Evolutionary conservation across 2,888 invertebrate genomes (phyloP).

Genomic region (Leucophenga maculata): DNA sequence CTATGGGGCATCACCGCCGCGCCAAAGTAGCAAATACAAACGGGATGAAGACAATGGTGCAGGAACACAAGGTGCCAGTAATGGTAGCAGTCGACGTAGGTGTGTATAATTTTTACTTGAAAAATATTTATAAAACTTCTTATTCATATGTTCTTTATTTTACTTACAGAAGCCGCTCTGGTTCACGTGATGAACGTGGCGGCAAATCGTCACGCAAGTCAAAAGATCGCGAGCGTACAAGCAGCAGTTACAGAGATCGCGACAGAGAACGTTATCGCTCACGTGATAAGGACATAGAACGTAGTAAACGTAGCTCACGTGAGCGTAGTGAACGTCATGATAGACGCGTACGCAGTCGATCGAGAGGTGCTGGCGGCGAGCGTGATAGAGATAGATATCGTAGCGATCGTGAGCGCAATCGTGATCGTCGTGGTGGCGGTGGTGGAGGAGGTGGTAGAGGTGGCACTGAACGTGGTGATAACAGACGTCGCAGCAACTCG

Average conservation of each 20-base stretch:
- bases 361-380: constrained; percentile 57
- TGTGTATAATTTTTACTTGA: constrained; percentile 40
- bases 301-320: constrained; percentile 29
- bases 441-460: constrained; percentile 42
- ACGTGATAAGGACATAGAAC: constrained; percentile 44
- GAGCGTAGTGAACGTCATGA: constrained; percentile 52
- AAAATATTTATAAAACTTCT: no score
- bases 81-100: constrained; percentile 46
- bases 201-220: constrained; percentile 44
- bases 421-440: constrained; percentile 41
- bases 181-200: constrained; percentile 60
- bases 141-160: no score
- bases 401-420: constrained; percentile 44
- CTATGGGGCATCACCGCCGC: constrained; percentile 11
- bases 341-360: constrained; percentile 54
- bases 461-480: constrained; percentile 58
- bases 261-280: constrained; percentile 67
- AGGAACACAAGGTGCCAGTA: constrained; percentile 19
- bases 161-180: constrained; percentile 64
- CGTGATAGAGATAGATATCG: constrained; percentile 29
- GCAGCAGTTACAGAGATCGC: constrained; percentile 59
- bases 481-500: constrained; percentile 55
- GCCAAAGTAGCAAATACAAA: constrained; percentile 19
- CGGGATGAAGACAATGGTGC: constrained; percentile 38
- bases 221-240: constrained; percentile 59